Percentiles rank a stretch among this genome's conserved stretches.
Evolutionary conservation across 2,797 vertebrate genomes (phyloP).

Genomic region (Rhinophrynus dorsalis): DNA sequence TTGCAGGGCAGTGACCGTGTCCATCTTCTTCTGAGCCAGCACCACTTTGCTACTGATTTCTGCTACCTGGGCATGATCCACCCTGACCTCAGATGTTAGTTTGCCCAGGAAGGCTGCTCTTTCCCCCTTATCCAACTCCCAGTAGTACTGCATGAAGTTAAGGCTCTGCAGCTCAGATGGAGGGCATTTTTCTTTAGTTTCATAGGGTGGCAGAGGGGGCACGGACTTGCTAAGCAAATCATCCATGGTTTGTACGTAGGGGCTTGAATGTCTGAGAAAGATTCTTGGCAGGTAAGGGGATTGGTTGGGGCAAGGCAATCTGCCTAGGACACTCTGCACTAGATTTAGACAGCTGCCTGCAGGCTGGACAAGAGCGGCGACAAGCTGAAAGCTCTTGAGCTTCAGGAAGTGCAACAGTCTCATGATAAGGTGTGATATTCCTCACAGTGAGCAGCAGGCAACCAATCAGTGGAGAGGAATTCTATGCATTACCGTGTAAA

Average conservation of each 20-base stretch:
- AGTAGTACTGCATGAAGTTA: slow-evolving; percentile 88
- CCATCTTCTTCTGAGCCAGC: slow-evolving; percentile 80
- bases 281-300: background rate
- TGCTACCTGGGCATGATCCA: slow-evolving; percentile 82
- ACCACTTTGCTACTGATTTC: slow-evolving; percentile 79
- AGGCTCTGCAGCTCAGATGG: slow-evolving; percentile 77
- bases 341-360: slow-evolving; percentile 15
- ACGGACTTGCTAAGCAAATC: slow-evolving; percentile 82
- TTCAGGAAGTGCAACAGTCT: background rate
- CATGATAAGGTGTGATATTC: background rate
- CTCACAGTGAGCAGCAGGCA: too few species aligned
- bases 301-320: background rate
- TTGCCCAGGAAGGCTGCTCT: slow-evolving; percentile 71
- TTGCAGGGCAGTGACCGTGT: slow-evolving; percentile 81
- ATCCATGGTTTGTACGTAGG: slow-evolving; percentile 68
- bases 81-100: slow-evolving; percentile 84
- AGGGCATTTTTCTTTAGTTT: slow-evolving; percentile 85
- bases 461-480: too few species aligned
- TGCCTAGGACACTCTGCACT: background rate
- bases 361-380: background rate
- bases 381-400: slow-evolving; percentile 43
- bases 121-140: slow-evolving; percentile 65
- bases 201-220: slow-evolving; percentile 84
- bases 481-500: too few species aligned
- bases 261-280: background rate